phyloP scores from a whole-genome alignment of 2,113 vertebrate genomes.

The Scalopus aquaticus region DNA sequence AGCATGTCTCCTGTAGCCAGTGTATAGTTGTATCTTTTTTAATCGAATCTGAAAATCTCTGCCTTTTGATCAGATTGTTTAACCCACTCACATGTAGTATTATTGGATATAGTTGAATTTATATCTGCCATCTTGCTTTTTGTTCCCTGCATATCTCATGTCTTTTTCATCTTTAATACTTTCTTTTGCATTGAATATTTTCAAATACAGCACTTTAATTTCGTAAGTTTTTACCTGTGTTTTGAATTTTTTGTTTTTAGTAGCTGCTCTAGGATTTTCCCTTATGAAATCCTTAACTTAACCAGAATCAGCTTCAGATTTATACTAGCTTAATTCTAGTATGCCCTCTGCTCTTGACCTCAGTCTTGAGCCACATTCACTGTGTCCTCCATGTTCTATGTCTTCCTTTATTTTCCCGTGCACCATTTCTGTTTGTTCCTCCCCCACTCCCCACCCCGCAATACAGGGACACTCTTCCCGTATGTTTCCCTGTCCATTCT shows the following conservation, averaged over 20 bases:
- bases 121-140: not conserved
- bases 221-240: not conserved
- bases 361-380: not conserved
- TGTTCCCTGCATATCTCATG: not conserved
- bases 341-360: not conserved
- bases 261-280: not conserved
- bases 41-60: conserved; percentile 18
- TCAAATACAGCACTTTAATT: not conserved
- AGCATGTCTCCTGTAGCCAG: not conserved
- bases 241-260: not conserved
- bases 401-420: not conserved
- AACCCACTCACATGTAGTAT: conserved; percentile 17
- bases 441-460: not conserved
- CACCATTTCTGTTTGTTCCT: too few relatives aligned
- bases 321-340: not conserved
- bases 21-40: not conserved
- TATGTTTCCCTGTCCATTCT: too few relatives aligned
- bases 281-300: not conserved
- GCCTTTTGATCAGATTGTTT: conserved; percentile 26
- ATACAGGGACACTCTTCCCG: not conserved
- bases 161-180: not conserved
- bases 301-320: not conserved
- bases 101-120: not conserved
- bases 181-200: not conserved
- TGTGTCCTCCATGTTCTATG: not conserved